Conservation (phyloP, 2,888 invertebrate species). For the Blomia tropicalis region DNA sequence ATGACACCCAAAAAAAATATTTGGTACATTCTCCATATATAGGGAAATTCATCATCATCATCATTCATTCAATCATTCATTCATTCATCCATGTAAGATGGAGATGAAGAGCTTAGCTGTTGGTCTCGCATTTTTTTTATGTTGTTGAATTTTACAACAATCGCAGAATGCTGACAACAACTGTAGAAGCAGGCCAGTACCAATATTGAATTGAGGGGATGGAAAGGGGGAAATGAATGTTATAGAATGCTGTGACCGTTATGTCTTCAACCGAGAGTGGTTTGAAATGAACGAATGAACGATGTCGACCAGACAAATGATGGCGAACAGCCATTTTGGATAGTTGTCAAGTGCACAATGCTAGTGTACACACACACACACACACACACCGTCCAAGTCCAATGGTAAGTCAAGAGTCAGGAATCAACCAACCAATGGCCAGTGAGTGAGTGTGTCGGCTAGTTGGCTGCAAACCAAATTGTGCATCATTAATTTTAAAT, state of each 20-base stretch:
- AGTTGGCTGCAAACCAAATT: not conserved
- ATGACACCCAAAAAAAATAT: no score
- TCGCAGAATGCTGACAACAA: no score
- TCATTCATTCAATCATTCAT: no score
- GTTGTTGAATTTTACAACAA: no score
- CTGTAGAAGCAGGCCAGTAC: no score
- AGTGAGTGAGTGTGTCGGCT: not conserved
- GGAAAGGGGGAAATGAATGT: not conserved
- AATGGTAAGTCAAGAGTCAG: not conserved
- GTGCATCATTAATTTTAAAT: conserved; percentile 11
- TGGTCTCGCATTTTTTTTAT: no score
- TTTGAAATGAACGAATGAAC: no score
- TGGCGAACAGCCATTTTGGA: conserved; percentile 5
- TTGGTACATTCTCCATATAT: no score
- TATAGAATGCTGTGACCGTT: not conserved
- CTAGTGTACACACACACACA: not conserved
- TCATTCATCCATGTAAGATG: no score
- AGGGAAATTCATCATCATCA: no score
- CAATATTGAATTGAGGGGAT: not conserved
- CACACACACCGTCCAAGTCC: no score
- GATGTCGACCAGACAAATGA: conserved; percentile 9
- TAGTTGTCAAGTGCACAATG: conserved; percentile 12
- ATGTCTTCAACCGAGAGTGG: not conserved
- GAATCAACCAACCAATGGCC: not conserved
- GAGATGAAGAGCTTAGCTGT: no score